These are phyloP conservation scores for Bucorvus abyssinicus DNA, from an alignment of 2,797 vertebrate genomes.

Conservation along the genomic window DNA sequence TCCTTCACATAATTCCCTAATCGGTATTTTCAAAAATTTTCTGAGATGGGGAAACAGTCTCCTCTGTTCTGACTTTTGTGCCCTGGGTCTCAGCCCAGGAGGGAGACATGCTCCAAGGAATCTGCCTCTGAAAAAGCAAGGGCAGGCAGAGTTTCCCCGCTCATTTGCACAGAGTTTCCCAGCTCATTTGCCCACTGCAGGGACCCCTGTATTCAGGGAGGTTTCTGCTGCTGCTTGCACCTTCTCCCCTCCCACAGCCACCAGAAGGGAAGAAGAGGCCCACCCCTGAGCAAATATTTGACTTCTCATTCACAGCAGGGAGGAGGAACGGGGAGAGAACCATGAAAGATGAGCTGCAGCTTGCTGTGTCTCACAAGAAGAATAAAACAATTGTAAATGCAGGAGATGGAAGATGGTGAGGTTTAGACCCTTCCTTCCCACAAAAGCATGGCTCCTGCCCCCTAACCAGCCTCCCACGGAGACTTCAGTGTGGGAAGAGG, in stretches of 20 bases:
- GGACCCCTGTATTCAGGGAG: not conserved
- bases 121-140: not conserved
- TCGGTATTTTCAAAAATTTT: not conserved
- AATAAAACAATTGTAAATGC: not conserved
- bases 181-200: not conserved
- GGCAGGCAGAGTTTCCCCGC: not conserved
- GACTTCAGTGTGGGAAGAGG: not conserved
- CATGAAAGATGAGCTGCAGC: not conserved
- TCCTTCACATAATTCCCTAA: not conserved
- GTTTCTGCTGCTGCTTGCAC: not conserved
- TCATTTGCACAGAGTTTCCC: not conserved
- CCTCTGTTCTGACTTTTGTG: not conserved
- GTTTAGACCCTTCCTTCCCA: not conserved
- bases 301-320: not conserved
- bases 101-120: not conserved
- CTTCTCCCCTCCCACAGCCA: not conserved
- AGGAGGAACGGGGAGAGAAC: not conserved
- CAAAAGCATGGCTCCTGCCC: rapidly evolving
- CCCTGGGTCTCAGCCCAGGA: not conserved
- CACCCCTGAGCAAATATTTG: not conserved
- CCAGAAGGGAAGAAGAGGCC: not conserved
- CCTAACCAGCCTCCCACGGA: not conserved
- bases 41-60: not conserved
- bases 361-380: not conserved
- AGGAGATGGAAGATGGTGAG: not conserved